These are phyloP conservation scores for Agonopterix alstromeriana DNA, from an alignment of 2,888 invertebrate species.

Conservation along the genomic window DNA sequence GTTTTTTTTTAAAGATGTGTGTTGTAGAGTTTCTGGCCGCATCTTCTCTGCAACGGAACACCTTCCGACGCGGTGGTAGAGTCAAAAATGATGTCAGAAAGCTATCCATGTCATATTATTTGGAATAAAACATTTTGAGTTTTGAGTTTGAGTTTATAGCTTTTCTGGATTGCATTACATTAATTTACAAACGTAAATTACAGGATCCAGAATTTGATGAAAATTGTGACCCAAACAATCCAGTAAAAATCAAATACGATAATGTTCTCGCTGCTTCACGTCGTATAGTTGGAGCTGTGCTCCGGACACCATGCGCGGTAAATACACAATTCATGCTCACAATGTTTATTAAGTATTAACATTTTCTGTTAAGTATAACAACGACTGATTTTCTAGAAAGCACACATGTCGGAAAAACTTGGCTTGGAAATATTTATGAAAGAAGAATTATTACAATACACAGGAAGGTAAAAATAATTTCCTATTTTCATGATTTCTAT, in stretches of 20 bases:
- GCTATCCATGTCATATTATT: no score
- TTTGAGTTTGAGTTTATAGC: no score
- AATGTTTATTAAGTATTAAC: not conserved
- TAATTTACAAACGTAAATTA: slow-evolving; percentile 3
- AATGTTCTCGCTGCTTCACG: slow-evolving; percentile 81
- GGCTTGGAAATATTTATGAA: slow-evolving; percentile 93
- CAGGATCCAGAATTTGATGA: slow-evolving; percentile 55
- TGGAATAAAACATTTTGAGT: no score
- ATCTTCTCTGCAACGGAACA: no score
- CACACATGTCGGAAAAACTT: slow-evolving; percentile 83
- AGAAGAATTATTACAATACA: slow-evolving; percentile 93
- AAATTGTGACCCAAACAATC: slow-evolving; percentile 59
- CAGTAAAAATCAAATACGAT: slow-evolving; percentile 73
- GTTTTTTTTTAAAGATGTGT: no score
- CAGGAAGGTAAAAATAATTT: slow-evolving; percentile 83
- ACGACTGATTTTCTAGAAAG: slow-evolving; percentile 74
- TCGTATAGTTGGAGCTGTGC: slow-evolving; percentile 78
- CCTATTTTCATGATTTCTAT: not conserved
- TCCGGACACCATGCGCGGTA: slow-evolving; percentile 79
- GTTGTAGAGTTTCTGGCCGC: no score
- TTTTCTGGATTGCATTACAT: not conserved
- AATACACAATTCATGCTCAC: not conserved
- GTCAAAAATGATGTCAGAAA: no score
- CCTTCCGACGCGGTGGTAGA: no score
- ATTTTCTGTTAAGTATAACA: not conserved